Base-by-base conservation (phyloP, 2,888 invertebrate species). In the Tachina lurida region DNA sequence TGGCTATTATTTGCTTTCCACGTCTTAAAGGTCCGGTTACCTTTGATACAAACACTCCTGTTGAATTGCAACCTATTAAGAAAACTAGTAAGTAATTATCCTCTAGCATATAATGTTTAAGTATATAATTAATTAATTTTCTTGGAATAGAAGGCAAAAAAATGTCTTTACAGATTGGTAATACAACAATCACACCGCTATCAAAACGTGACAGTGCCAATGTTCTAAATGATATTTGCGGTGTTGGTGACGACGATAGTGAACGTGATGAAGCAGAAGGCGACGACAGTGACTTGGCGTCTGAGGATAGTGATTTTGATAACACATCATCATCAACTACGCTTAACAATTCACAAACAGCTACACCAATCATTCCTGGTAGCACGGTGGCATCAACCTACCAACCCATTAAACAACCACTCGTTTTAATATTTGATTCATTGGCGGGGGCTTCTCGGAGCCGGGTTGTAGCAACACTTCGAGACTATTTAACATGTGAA, bases 1-100 rank as follows among this genome's bases (percentile, higher is more conserved):
- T 99, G 89, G 98, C 98, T 2, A 97, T 99, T 68, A 97, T 99
- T 78, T 99, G 99, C 92, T 99, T 96, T 92, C 98, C 99, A 62
- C 96, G 96, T 74, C 93, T 97, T 87, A 95, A 95, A 71, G 96
- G 96, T 0, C 95, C 95, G 74, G 94, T 95, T 71, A 95, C 95
- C 88, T 95, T 94, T 92, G 93, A 94, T 85, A 95, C 96, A 73
- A 95, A 96, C 89, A 93, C 94, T 84, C 93, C 94, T 0, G 93
- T 94, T n/a, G 94, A 94, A 86, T 91, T 94, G 67, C 94, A 94
- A 60, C 93, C 93, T 52, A 93, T 94, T 15, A 94, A 94, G 84
- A 94, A 94, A 52, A 94, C 91, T 49, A 90, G 92, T 91, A 89
- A 89, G 89, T 87, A 58, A 15, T 7, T 22, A 13, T 4, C 12